These are phyloP conservation scores for Montipora sp. DNA, from an alignment of 64 coral and sea anemone genomes.

Conservation along the genomic window DNA sequence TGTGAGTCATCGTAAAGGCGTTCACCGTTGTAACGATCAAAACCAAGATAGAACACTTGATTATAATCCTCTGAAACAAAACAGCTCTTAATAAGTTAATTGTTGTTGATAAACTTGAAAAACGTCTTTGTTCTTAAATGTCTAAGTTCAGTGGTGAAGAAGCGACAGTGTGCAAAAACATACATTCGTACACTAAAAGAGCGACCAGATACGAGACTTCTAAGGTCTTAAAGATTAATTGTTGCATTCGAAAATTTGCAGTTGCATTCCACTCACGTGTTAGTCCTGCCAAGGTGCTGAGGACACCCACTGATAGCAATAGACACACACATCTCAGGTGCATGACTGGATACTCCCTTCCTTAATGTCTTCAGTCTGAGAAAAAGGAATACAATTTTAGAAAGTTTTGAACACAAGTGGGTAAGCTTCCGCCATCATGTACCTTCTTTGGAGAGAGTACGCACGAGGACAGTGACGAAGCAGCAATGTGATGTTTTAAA, in stretches of 20 bases:
- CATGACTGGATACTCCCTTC: slow-evolving; percentile 37
- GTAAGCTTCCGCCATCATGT: not conserved
- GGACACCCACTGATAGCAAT: slow-evolving; percentile 5
- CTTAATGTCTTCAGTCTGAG: not conserved
- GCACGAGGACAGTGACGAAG: too few relatives aligned
- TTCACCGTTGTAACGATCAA: slow-evolving; percentile 86
- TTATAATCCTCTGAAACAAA: slow-evolving; percentile 88
- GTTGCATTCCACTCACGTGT: slow-evolving; percentile 25
- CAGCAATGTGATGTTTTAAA: too few relatives aligned
- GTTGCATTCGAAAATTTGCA: not conserved
- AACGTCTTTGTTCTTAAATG: too few relatives aligned
- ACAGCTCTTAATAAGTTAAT: not conserved
- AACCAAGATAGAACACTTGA: slow-evolving; percentile 88
- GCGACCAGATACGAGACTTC: too few relatives aligned
- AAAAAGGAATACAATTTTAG: not conserved
- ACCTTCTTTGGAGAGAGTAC: not conserved
- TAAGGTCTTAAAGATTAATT: too few relatives aligned
- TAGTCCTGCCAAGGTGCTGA: slow-evolving; percentile 27
- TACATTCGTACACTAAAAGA: too few relatives aligned
- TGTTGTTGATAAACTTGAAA: too few relatives aligned
- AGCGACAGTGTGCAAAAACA: too few relatives aligned
- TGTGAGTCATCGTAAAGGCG: slow-evolving; percentile 84
- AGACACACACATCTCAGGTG: slow-evolving; percentile 44
- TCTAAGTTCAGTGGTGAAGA: too few relatives aligned
- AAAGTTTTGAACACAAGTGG: not conserved